Conservation (phyloP, 2,888 invertebrate species). For the Diploptera punctata region DNA sequence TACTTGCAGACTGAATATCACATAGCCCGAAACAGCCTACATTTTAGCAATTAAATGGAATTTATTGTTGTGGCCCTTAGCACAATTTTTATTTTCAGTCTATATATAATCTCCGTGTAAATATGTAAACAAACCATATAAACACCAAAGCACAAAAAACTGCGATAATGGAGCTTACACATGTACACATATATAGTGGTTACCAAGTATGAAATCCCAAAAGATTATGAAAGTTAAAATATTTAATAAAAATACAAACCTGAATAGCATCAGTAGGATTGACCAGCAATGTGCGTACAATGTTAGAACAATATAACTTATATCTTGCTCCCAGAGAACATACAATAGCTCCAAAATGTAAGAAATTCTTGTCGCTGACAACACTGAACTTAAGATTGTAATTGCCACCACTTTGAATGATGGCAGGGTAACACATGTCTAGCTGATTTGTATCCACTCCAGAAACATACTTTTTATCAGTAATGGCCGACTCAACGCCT, state of each 20-base stretch:
- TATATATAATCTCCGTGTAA: no score
- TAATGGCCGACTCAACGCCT: constrained; percentile 90
- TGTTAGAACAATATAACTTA: constrained; percentile 97
- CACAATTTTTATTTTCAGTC: no score
- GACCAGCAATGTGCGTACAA: constrained; percentile 94
- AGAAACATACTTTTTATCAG: constrained; percentile 95
- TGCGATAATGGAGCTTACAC: no score
- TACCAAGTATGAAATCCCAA: no score
- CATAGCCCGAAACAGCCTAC: no score
- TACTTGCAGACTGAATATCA: no score
- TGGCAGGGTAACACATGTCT: constrained; percentile 98
- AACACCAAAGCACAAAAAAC: no score
- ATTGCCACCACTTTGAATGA: constrained; percentile 98
- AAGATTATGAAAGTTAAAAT: background rate
- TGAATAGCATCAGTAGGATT: constrained; percentile 80
- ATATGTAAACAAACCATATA: no score
- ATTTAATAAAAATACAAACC: constrained; percentile 49
- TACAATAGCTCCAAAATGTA: constrained; percentile 96
- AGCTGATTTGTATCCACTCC: constrained; percentile 88
- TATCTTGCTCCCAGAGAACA: constrained; percentile 95
- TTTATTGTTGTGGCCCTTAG: no score
- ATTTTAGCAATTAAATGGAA: no score
- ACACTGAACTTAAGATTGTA: constrained; percentile 98
- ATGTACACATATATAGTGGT: no score
- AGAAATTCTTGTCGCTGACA: constrained; percentile 88